A percentile compares a stretch with the other conserved stretches of the same genome.
These are phyloP conservation scores for Boulengeromyrus knoepffleri DNA, from an alignment of 2,113 vertebrate species.

Conservation along the genomic window DNA sequence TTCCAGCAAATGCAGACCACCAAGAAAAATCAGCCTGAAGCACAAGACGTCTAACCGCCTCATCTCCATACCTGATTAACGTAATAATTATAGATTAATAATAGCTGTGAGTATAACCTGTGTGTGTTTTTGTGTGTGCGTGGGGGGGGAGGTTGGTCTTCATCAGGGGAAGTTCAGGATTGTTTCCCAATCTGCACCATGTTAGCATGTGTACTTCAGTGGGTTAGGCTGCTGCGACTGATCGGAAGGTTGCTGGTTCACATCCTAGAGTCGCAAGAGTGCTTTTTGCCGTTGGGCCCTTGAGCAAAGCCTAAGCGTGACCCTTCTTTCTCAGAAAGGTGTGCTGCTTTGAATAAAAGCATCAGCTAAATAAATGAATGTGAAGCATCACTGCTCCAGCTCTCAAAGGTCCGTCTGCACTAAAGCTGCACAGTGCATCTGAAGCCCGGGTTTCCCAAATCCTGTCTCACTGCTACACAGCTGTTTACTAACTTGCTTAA, in stretches of 20 bases:
- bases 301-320: background rate
- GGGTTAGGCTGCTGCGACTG: background rate
- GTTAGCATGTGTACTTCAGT: background rate
- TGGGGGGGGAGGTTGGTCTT: background rate
- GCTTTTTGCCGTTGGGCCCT: background rate
- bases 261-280: background rate
- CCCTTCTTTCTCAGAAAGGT: background rate
- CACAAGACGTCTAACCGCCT: background rate
- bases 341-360: background rate
- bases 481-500: background rate
- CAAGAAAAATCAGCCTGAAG: background rate
- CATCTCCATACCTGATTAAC: background rate
- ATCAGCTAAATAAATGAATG: background rate
- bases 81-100: background rate
- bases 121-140: background rate
- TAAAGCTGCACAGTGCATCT: background rate
- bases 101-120: background rate
- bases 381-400: background rate
- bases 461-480: background rate
- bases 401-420: background rate
- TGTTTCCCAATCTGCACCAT: background rate
- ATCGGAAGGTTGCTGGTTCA: background rate
- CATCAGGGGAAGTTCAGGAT: background rate
- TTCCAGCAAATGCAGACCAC: background rate
- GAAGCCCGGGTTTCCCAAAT: background rate